Evolutionary conservation across 37 sponge, comb jelly and placozoan genomes (phyloP).

Genomic region (Lycopodina hypogea): DNA sequence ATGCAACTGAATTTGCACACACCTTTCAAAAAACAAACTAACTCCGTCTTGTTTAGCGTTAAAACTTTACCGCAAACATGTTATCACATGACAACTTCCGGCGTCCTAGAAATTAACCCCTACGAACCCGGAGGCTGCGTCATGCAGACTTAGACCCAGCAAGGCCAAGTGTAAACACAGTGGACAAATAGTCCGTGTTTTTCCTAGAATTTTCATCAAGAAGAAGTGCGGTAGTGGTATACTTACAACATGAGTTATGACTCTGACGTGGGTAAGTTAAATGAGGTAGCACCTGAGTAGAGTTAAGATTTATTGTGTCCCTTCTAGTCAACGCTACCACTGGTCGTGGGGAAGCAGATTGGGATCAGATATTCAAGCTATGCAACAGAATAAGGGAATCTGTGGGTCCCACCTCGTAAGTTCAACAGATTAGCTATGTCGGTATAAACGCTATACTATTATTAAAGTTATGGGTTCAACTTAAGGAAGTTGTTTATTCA

Average conservation of each 20-base stretch:
- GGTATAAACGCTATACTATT: too few species aligned
- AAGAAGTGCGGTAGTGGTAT: too few species aligned
- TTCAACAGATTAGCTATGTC: not conserved
- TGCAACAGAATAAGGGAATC: slow-evolving; percentile 72
- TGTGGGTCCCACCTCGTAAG: slow-evolving; percentile 69
- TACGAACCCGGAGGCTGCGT: too few species aligned
- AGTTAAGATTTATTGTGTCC: not conserved
- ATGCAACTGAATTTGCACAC: too few species aligned
- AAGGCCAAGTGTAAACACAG: not conserved
- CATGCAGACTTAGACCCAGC: too few species aligned
- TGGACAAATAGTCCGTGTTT: not conserved
- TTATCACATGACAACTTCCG: too few species aligned
- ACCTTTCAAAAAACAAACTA: too few species aligned
- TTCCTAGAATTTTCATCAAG: not conserved
- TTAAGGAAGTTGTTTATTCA: not conserved
- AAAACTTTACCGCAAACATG: too few species aligned
- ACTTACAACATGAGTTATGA: slow-evolving; percentile 65
- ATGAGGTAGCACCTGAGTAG: not conserved
- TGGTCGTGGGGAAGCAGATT: slow-evolving; percentile 65
- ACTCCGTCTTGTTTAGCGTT: too few species aligned
- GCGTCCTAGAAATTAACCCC: too few species aligned
- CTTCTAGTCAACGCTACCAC: slow-evolving; percentile 57
- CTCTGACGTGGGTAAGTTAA: slow-evolving; percentile 72
- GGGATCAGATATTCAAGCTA: slow-evolving; percentile 72
- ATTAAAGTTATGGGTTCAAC: not conserved